Base-by-base conservation (phyloP, 2,113 vertebrate species). In the Chauna torquata region DNA sequence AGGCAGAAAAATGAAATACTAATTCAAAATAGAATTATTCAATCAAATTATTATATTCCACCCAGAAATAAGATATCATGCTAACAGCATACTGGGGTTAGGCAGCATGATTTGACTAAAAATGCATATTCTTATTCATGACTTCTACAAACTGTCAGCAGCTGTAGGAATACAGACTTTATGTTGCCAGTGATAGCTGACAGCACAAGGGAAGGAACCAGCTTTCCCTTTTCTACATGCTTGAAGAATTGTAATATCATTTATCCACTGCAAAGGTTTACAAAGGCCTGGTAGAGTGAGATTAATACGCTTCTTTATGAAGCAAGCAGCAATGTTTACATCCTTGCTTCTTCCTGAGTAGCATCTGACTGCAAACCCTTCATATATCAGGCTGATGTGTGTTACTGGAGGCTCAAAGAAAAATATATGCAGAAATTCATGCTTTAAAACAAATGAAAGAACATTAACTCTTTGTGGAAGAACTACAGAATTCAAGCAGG, bases 91-190 rank as follows among this genome's bases (percentile, higher is more conserved):
- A 90, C 66, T 47, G 25, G 90, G 27, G 54, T 65, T 70, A 90
- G 77, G 49, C 62, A 96, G 82, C 50, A 90, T 42, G 86, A 78
- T 78, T 86, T 82, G n/a, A 77, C 87, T 90, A 78, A 86, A 85
- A 80, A 45, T 55, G 32, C 8, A 11, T 77, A 70, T 94, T 97
- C 96, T 92, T 78, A 88, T 80, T 87, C 66, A 74, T 58, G 68
- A 70, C 13, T 94, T 96, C 89, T 88, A 90, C 71, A 75, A 88
- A 82, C 86, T 90, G 92, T 93, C 96, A 96, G 84, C 66, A 86
- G 59, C 50, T 80, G 59, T 52, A 90, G 79, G 77, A 93, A 97
- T 47, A 94, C 71, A 93, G 82, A 77, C 50, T 92, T 94, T 55
- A 74, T 54, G 68, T 44, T 92, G 70, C 71, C 89, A 90, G 6